Evolutionary conservation across 2,797 vertebrate species (phyloP), one percentile per base, ranked within the genome.

Genomic region (Dendrocincla tyrannina): DNA sequence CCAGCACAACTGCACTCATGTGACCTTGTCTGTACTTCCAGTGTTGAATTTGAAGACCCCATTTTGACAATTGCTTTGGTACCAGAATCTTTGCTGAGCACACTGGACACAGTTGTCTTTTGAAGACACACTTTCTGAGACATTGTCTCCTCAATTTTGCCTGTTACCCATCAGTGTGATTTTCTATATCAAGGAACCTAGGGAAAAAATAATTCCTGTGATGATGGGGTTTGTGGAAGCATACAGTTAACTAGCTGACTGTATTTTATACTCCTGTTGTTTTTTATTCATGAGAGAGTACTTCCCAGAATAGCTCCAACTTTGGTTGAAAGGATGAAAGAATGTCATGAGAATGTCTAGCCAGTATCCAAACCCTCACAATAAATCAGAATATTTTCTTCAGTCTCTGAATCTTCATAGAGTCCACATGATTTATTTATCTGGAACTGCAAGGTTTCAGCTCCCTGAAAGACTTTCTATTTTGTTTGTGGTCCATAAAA

Each of bases 371-470:
- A 92, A 76, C 24, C 16, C 35, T 88, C 11, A 72, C 46, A 89
- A 50, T 85, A 96, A 96, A 93, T 69, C 47, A 95, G 63, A 91
- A 39, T 42, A 74, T 86, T 64, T 87, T 94, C 74, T 86, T 73
- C 37, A 47, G 50, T 59, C n/a, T 91, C 56, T 84, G 85, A 74
- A 62, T 66, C 72, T 76, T 94, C 62, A 59, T 73, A n/a, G 62
- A 84, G 41, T 59, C 55, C 22, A 39, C 17, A 84, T 92, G 80
- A 96, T 96, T 97, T 95, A 96, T 95, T 94, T 94, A 96, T 95
- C 78, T 92, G 49, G 20, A 58, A 33, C 49, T 80, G 59, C 77
- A 95, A 97, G 66, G 68, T 76, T 95, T 74, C 52, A 90, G 33
- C 55, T 76, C 96, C 77, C 83, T 91, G 74, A 92, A 95, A 89